Conservation (phyloP, 1,140 invertebrate genomes). For the Dolichoris vasculosae region DNA sequence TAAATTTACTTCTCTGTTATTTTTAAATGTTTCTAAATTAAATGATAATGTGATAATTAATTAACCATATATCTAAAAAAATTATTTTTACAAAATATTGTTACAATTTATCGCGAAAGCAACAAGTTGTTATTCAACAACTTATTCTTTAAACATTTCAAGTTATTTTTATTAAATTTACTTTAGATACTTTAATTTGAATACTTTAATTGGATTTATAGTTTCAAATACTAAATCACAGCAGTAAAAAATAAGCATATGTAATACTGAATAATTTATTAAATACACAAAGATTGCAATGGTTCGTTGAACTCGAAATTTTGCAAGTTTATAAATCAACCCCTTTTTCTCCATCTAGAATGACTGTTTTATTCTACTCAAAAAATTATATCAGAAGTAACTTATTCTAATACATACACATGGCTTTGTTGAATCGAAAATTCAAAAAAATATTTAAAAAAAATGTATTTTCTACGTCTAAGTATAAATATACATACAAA, state of each 20-base stretch:
- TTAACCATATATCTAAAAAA: too few species aligned
- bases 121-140: background rate
- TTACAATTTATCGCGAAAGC: background rate
- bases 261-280: background rate
- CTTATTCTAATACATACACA: too few species aligned
- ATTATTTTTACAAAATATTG: background rate
- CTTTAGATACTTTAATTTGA: background rate
- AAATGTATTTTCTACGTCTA: background rate
- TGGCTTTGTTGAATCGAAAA: too few species aligned
- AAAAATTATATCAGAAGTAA: too few species aligned
- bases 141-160: background rate
- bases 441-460: background rate
- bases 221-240: background rate
- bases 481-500: background rate
- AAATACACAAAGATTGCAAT: background rate
- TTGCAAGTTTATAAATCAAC: too few species aligned
- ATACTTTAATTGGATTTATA: background rate
- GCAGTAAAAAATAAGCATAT: background rate
- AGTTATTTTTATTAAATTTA: background rate
- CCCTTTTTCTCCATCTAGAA: too few species aligned
- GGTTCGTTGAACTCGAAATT: background rate
- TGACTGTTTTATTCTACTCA: too few species aligned
- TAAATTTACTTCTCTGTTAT: too few species aligned
- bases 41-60: too few species aligned
- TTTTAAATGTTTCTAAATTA: too few species aligned